Evolutionary conservation across 2,888 invertebrate species (phyloP).

Genomic region (Epinotia bilunana): DNA sequence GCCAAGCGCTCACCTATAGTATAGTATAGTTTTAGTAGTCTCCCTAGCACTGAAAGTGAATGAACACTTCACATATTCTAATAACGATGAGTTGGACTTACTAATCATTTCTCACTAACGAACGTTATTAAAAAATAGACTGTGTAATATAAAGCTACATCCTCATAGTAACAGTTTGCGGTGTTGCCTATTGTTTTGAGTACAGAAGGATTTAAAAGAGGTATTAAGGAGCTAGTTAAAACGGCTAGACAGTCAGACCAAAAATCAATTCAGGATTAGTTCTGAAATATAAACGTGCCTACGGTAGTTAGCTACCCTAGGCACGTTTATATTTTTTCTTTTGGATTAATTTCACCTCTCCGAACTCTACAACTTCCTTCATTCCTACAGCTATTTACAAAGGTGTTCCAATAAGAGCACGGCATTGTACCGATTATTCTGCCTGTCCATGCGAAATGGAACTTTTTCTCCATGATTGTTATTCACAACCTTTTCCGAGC

Average conservation of each 20-base stretch:
- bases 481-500: background rate
- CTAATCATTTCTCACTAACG: background rate
- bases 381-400: background rate
- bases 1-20: no score
- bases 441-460: constrained; percentile 8
- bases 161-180: background rate
- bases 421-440: background rate
- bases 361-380: background rate
- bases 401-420: background rate
- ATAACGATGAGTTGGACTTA: background rate
- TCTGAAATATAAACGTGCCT: no score
- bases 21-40: no score
- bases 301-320: no score
- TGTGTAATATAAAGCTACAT: no score
- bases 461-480: constrained; percentile 1
- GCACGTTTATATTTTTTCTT: no score
- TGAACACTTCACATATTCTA: background rate
- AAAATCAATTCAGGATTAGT: no score
- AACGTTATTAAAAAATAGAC: background rate
- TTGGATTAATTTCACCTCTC: background rate
- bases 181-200: background rate
- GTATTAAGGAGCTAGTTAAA: background rate
- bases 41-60: no score
- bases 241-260: no score
- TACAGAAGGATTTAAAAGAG: background rate